Evolutionary conservation across 2,797 vertebrate genomes (phyloP), one percentile per base, ranked within the genome.

Genomic region (Salmo trutta): DNA sequence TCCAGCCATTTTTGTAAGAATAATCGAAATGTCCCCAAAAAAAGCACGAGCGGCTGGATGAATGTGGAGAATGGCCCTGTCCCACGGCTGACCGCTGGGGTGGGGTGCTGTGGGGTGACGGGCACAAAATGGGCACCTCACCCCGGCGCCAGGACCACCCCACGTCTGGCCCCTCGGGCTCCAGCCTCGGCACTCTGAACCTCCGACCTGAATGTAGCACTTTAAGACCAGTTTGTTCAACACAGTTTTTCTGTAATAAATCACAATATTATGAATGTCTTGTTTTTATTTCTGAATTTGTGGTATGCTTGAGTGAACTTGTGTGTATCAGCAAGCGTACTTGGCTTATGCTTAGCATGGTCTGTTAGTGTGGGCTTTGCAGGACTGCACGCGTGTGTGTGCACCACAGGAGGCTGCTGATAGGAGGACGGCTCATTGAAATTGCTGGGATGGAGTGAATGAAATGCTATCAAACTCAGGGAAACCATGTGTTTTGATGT

Each of bases 161-260:
- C 87, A 77, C 87, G 77, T 90, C 81, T 75, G 80, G 80, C 84
- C 88, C 85, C 83, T 47, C 10, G 10, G 41, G 41, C 41, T 90
- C 90, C 85, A 85, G 89, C 90, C 86, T 91, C 87, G 83, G 84
- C 87, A 85, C 90, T 88, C 82, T 80, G 81, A 88, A 92, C 88
- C 89, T 92, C 92, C 76, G 84, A 92, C 90, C 84, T 94, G 95
- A 95, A 95, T 95, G 94, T 94, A 95, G 92, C 91, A 92, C 91
- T 94, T 93, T 91, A 85, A 91, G 90, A 90, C 85, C 82, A 88
- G 86, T 91, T 83, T 92, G 91, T 91, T 93, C 88, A 89, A 91
- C 91, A 90, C 75, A 83, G 82, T 82, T 88, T 88, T 93, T 94
- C 88, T 93, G 84, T 89, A 95, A 94, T 95, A 94, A 95, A 95